Percentiles rank a stretch among this genome's conserved stretches.
Conservation (phyloP, 1,140 invertebrate genomes). For the Cheumatopsyche charites region DNA sequence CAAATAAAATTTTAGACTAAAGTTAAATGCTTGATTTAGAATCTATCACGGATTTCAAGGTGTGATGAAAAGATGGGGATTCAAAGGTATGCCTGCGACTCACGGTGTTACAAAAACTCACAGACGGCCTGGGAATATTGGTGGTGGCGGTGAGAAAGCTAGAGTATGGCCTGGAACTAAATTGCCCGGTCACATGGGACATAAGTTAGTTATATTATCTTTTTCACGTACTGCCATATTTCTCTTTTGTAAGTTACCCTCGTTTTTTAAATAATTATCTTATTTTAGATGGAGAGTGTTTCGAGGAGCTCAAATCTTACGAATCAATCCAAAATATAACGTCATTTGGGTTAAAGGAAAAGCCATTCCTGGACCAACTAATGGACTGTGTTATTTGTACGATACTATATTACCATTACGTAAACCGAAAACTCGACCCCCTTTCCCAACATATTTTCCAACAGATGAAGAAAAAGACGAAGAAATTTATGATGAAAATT, state of each 20-base stretch:
- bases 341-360: slow-evolving; percentile 87
- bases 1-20: background rate
- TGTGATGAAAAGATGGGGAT: slow-evolving; percentile 95
- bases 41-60: slow-evolving; percentile 97
- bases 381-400: slow-evolving; percentile 80
- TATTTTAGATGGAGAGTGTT: slow-evolving; percentile 65
- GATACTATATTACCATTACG: slow-evolving; percentile 76
- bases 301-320: slow-evolving; percentile 80
- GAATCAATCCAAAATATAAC: slow-evolving; percentile 94
- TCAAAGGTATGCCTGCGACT: slow-evolving; percentile 89
- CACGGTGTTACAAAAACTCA: slow-evolving; percentile 97
- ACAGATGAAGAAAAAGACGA: slow-evolving; percentile 65
- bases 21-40: slow-evolving; percentile 57
- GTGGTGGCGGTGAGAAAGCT: slow-evolving; percentile 80
- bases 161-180: slow-evolving; percentile 94
- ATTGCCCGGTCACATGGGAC: slow-evolving; percentile 98
- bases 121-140: slow-evolving; percentile 88
- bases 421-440: slow-evolving; percentile 66
- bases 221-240: too few relatives aligned
- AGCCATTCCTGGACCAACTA: slow-evolving; percentile 79
- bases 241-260: too few relatives aligned
- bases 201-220: slow-evolving; percentile 59
- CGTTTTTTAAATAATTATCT: background rate
- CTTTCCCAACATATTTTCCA: slow-evolving; percentile 78
- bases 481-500: slow-evolving; percentile 72